Base-by-base conservation (phyloP, 2,797 vertebrate genomes). In the Euphonia xanthogaster region DNA sequence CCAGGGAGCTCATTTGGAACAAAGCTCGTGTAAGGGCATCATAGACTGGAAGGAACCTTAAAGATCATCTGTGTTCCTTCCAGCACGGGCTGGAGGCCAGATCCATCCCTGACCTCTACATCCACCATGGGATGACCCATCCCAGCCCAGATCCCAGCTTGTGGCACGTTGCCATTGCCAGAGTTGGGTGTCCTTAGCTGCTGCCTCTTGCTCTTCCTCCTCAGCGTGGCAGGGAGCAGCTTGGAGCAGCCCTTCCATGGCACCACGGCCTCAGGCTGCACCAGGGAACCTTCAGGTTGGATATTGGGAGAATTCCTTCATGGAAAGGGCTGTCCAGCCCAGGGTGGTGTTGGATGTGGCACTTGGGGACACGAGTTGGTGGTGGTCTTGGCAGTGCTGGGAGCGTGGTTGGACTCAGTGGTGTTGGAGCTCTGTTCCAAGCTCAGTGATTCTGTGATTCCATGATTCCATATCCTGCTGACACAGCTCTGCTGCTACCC, bases 211-310 rank as follows among this genome's bases (percentile, higher is more conserved):
- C 24, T 47, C 40, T 48, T 10, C 8, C 48, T 27, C 33, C 40
- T 2, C 1, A 2, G 45, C 61, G 10, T 4, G 2, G 3, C 31
- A 7, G 33, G 5, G 6, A 51, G 21, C 1, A 0, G 30, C 28
- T 35, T 50, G 30, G 42, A 53, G 8, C 60, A 53, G 30, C 21
- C 39, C 30, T 28, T 15, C 71, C 47, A 6, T 6, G 70, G 45
- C 60, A 22, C 4, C 66, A 24, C 0, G 0, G 72, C 71, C 45
- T 45, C 62, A 60, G 44, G 45, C 20, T 55, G 80, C 44, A 20
- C 23, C 37, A 28, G 71, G 45, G 28, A 31, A 19, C 8, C 6
- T 37, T 20, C n/a, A n/a, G 28, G 28, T 2, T 25, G 39, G 31
- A 63, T 17, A 11, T 1, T 57, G 51, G 51, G 66, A 30, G 14